These are phyloP conservation scores for Zaprionus capensis DNA, from an alignment of 1,140 invertebrate genomes.

Conservation along the genomic window DNA sequence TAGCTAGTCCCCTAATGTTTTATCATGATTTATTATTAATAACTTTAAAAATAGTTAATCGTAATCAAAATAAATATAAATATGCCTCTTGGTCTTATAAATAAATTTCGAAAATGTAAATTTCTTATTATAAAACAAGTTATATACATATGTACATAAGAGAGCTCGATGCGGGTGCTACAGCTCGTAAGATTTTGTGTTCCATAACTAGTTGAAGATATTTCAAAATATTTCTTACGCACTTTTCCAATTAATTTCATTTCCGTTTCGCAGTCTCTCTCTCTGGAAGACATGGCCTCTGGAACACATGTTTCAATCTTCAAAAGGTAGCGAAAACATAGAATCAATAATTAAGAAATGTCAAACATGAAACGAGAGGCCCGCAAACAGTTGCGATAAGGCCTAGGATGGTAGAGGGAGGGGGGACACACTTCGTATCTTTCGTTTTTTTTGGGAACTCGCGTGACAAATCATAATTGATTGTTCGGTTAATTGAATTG, in stretches of 20 bases:
- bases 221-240: constrained; percentile 51
- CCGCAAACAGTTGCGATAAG: constrained; percentile 60
- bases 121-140: not conserved
- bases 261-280: constrained; percentile 63
- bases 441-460: constrained; percentile 49
- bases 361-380: constrained; percentile 76
- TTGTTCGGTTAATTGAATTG: constrained; percentile 82
- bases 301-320: constrained; percentile 79
- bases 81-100: not conserved
- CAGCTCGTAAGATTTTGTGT: not conserved
- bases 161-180: not conserved
- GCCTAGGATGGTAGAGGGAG: not conserved
- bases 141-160: not conserved
- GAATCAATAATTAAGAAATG: constrained; percentile 83
- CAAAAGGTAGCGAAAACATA: constrained; percentile 83
- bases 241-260: constrained; percentile 82
- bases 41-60: not conserved
- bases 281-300: constrained; percentile 7
- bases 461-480: constrained; percentile 82
- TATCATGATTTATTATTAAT: not conserved
- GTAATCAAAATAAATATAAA: not conserved
- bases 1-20: too few relatives aligned
- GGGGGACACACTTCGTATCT: constrained; percentile 27
- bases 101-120: not conserved
- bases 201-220: constrained; percentile 6